Conservation (phyloP, 2,797 vertebrate species). For the Platyrinchus mystaceus region DNA sequence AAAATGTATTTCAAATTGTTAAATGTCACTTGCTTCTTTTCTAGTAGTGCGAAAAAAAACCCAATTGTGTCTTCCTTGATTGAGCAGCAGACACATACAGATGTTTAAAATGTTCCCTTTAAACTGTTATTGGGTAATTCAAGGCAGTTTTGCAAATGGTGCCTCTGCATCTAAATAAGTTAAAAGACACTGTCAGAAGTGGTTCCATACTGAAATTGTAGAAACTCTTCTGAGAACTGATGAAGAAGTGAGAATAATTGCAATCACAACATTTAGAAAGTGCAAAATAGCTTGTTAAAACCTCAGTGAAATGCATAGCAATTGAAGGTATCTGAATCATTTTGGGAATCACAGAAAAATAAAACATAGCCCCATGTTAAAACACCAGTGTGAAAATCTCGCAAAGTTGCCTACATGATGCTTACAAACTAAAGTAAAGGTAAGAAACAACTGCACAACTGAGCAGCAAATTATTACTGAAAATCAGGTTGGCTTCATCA, state of each 20-base stretch:
- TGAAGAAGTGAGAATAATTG: conserved; percentile 66
- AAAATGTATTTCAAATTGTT: not conserved
- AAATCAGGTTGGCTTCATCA: not conserved
- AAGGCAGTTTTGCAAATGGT: not conserved
- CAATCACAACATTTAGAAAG: conserved; percentile 66
- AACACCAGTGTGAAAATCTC: not conserved
- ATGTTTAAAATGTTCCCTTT: conserved; percentile 6
- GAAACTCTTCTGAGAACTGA: conserved; percentile 33
- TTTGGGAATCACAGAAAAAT: not conserved
- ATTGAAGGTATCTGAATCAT: not conserved
- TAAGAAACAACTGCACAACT: not conserved
- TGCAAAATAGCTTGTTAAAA: conserved; percentile 60
- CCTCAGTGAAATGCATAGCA: not conserved
- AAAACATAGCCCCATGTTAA: not conserved
- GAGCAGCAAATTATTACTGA: not conserved
- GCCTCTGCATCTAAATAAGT: not conserved
- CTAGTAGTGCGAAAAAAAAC: not conserved
- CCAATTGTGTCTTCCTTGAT: not conserved
- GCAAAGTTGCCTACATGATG: not conserved
- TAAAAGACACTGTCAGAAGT: conserved; percentile 40
- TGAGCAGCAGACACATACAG: not conserved
- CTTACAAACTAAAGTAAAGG: not conserved
- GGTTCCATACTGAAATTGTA: conserved; percentile 36
- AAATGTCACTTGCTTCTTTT: not conserved
- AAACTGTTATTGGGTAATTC: not conserved